Conservation (phyloP, 64 coral and sea anemone genomes). For the Porites australiensis region DNA sequence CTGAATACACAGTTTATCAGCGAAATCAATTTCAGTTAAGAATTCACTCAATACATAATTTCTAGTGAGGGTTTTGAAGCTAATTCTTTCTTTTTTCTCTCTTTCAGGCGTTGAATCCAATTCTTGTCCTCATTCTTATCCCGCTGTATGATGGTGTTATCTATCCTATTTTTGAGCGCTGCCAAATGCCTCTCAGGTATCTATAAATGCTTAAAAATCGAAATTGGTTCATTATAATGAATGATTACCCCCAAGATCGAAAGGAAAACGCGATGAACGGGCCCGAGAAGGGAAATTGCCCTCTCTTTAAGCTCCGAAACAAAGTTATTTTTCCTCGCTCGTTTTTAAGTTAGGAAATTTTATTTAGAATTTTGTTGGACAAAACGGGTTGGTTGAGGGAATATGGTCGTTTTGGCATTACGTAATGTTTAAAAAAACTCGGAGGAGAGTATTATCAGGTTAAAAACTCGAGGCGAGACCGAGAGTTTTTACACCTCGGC, state of each 20-base stretch:
- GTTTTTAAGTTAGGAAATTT: no score
- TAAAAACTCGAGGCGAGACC: no score
- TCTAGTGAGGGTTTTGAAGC: no score
- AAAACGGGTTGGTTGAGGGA: no score
- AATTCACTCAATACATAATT: background rate
- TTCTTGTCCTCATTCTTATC: conserved; percentile 90
- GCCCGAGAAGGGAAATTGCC: no score
- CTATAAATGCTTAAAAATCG: background rate
- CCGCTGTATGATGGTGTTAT: conserved; percentile 89
- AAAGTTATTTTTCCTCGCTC: background rate
- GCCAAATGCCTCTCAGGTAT: conserved; percentile 80
- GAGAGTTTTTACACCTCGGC: no score
- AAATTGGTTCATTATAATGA: background rate
- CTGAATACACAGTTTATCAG: background rate
- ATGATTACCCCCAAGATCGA: no score
- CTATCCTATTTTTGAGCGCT: conserved; percentile 83
- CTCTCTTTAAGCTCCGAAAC: background rate
- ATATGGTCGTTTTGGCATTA: no score
- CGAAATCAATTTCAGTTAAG: background rate
- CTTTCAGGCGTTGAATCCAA: conserved; percentile 86
- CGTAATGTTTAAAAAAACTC: no score
- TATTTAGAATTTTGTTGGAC: no score
- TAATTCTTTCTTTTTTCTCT: background rate
- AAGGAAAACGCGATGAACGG: no score
- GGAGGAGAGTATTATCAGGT: no score